Evolutionary conservation across 2,888 invertebrate species (phyloP).

Genomic region (Apodemia hepburni): DNA sequence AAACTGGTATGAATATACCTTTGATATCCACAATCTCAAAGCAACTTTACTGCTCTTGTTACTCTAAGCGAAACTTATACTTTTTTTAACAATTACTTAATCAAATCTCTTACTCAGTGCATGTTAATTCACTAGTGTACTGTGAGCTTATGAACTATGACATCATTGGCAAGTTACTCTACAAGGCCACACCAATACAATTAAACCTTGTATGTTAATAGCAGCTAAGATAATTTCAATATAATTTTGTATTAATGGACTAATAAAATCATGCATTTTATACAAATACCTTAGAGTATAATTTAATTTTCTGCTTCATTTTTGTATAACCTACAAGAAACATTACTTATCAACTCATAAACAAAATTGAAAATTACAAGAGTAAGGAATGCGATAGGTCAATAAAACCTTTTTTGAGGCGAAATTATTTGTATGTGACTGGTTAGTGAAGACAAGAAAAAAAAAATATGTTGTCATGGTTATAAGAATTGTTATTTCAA

Average conservation of each 20-base stretch:
- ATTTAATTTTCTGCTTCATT: conserved; percentile 62
- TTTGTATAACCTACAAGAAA: conserved; percentile 46
- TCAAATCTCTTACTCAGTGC: neutral
- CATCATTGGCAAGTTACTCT: conserved; percentile 27
- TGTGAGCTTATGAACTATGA: conserved; percentile 36
- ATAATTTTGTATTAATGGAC: neutral
- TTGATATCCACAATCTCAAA: neutral
- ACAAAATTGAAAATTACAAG: no score
- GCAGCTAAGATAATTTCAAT: conserved; percentile 4
- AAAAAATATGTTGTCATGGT: conserved; percentile 11
- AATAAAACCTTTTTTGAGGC: neutral
- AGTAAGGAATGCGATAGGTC: no score
- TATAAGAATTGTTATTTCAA: conserved; percentile 3
- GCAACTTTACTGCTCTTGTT: neutral
- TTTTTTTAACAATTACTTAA: neutral
- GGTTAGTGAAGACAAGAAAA: conserved; percentile 1
- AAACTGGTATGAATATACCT: neutral
- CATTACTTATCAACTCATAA: neutral
- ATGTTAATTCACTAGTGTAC: conserved; percentile 14
- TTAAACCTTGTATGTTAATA: conserved; percentile 12
- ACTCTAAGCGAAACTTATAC: neutral
- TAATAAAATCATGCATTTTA: neutral
- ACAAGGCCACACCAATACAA: conserved; percentile 36
- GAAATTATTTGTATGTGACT: neutral
- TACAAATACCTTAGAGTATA: conserved; percentile 55